Conservation (phyloP, 2,797 vertebrate genomes). For the Hephaestus fuliginosus region DNA sequence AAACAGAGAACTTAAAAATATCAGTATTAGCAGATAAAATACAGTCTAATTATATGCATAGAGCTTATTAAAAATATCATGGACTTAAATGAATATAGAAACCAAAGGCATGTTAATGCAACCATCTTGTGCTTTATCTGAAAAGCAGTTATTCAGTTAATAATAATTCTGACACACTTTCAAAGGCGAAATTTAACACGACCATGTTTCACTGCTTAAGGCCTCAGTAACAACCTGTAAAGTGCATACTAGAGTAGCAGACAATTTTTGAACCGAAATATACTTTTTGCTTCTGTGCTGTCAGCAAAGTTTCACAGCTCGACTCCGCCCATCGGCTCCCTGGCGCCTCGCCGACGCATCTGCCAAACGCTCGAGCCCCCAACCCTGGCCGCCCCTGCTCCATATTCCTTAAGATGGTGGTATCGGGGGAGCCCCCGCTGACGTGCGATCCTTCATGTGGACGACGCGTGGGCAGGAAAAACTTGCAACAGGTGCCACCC, state of each 20-base stretch:
- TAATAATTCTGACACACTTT: not conserved
- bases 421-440: slow-evolving; percentile 76
- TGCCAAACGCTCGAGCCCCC: slow-evolving; percentile 66
- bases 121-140: not conserved
- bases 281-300: slow-evolving; percentile 53
- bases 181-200: not conserved
- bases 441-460: slow-evolving; percentile 85
- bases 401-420: slow-evolving; percentile 73
- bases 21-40: not conserved
- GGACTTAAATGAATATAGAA: not conserved
- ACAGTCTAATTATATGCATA: not conserved
- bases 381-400: slow-evolving; percentile 51
- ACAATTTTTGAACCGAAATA: slow-evolving; percentile 29
- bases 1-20: not conserved
- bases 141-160: not conserved
- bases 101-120: not conserved
- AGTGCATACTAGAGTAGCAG: not conserved
- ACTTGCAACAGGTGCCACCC: slow-evolving; percentile 85
- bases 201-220: not conserved
- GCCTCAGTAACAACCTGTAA: slow-evolving; percentile 25
- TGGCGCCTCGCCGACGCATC: slow-evolving; percentile 55
- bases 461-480: slow-evolving; percentile 84
- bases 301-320: slow-evolving; percentile 72
- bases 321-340: slow-evolving; percentile 61
- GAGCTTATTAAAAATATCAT: not conserved